These are phyloP conservation scores for Chaetophractus vellerosus DNA, from an alignment of 2,797 vertebrate genomes.

Conservation along the genomic window DNA sequence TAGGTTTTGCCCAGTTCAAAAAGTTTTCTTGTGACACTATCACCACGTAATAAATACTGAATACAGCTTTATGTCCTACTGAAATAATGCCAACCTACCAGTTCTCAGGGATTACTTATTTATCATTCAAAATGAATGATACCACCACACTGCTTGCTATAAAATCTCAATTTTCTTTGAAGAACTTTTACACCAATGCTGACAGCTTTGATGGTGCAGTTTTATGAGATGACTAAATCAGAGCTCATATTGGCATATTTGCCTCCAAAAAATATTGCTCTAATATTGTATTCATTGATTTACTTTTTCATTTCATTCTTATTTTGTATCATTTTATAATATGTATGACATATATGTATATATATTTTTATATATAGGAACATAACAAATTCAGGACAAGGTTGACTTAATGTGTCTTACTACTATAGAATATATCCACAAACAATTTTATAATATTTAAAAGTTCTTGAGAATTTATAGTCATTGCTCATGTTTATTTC, in stretches of 20 bases:
- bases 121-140: conserved; percentile 60
- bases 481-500: neutral
- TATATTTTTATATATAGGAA: neutral
- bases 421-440: neutral
- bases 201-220: conserved; percentile 12
- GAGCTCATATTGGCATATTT: neutral
- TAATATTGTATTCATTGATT: neutral
- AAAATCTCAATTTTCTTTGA: conserved; percentile 69
- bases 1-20: neutral
- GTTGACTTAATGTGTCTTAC: neutral
- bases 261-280: conserved; percentile 14
- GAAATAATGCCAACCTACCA: conserved; percentile 27
- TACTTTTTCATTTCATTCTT: neutral
- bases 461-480: neutral
- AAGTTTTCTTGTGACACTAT: neutral
- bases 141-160: neutral
- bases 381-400: neutral
- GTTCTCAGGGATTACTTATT: conserved; percentile 41
- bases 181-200: conserved; percentile 45
- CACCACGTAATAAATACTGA: conserved; percentile 4
- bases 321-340: conserved; percentile 46
- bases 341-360: neutral
- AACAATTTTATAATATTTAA: neutral
- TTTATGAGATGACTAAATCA: conserved; percentile 60
- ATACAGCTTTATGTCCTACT: neutral